phyloP scores from a whole-genome alignment of 2,888 invertebrate genomes.

The Drosophila acutilabella region DNA sequence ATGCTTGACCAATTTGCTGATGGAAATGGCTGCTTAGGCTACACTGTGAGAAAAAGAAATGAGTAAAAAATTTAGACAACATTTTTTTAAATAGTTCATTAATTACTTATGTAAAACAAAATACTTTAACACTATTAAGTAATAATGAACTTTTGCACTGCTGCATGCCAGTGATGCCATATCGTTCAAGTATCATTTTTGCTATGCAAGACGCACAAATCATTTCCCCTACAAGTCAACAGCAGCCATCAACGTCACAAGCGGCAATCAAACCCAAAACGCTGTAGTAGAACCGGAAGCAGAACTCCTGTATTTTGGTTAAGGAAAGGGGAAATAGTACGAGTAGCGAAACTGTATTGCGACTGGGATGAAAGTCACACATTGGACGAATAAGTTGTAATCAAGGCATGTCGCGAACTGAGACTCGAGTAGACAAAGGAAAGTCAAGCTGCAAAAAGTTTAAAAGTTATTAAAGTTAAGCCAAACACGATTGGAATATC shows the following conservation, averaged over 20 bases:
- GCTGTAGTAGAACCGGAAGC: background rate
- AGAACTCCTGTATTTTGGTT: background rate
- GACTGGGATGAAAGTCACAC: slow-evolving; percentile 35
- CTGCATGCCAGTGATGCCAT: slow-evolving; percentile 26
- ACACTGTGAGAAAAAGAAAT: slow-evolving; percentile 27
- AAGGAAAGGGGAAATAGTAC: background rate
- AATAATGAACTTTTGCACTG: slow-evolving; percentile 29
- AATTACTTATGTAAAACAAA: background rate
- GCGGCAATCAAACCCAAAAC: slow-evolving; percentile 63
- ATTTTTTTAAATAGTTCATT: no score
- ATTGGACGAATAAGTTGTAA: slow-evolving; percentile 63
- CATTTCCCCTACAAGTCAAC: slow-evolving; percentile 55
- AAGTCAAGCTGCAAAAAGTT: slow-evolving; percentile 65
- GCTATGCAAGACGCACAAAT: slow-evolving; percentile 57
- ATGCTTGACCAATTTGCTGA: slow-evolving; percentile 59
- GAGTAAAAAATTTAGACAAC: no score
- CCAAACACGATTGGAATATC: slow-evolving; percentile 74
- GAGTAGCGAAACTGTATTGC: slow-evolving; percentile 11
- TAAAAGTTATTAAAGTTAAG: slow-evolving; percentile 79
- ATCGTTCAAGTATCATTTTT: slow-evolving; percentile 30
- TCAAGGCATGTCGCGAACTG: slow-evolving; percentile 69
- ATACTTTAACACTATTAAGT: background rate
- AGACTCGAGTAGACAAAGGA: slow-evolving; percentile 60
- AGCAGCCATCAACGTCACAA: slow-evolving; percentile 68
- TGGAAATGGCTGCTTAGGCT: slow-evolving; percentile 11